Evolutionary conservation across 1,140 invertebrate species (phyloP), one percentile per base, ranked within the genome.

Genomic region (Ostrea denselamellosa): DNA sequence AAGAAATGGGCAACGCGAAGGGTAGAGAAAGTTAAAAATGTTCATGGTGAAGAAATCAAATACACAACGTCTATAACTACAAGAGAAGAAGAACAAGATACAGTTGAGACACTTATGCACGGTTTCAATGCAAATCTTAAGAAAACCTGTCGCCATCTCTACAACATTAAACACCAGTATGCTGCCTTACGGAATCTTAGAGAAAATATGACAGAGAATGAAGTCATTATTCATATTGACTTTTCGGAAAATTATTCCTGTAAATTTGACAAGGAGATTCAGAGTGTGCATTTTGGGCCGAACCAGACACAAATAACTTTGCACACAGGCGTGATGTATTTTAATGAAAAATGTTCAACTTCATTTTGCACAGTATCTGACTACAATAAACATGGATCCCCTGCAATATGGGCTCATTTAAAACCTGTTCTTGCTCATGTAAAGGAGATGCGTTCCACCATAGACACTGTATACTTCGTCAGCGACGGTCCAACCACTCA

Each of bases 401-500:
- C 87, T 25, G 89, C 86, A 28, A 90, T 91, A 84, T 93, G 89
- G 92, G 85, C 85, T 9, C 89, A 92, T 87, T 1, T 91, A 17
- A 85, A 87, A 9, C 89, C 92, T n/a, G 28, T 93, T 44, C 62
- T 92, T 8, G 44, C 83, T n/a, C 12, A 85, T 34, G 71, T 91
- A 12, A 87, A 85, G 28, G 51, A 56, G 8, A 62, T 86, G 84
- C 56, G 87, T 54, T 84, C 90, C 28, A 34, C 34, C n/a, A 62
- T 90, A 19, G 22, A 89, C n/a, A 91, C 28, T 17, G 17, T 85
- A 92, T 68, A n/a, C n/a, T 90, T 91, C 82, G 53, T 89, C 17
- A 85, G 83, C 82, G 92, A 93, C 88, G 90, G 90, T 25, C 90
- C 92, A 65, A 92, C 90, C 0, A 84, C 88, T 8, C n/a, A n/a